Conservation (phyloP, 2,113 vertebrate species). For the Columba livia region DNA sequence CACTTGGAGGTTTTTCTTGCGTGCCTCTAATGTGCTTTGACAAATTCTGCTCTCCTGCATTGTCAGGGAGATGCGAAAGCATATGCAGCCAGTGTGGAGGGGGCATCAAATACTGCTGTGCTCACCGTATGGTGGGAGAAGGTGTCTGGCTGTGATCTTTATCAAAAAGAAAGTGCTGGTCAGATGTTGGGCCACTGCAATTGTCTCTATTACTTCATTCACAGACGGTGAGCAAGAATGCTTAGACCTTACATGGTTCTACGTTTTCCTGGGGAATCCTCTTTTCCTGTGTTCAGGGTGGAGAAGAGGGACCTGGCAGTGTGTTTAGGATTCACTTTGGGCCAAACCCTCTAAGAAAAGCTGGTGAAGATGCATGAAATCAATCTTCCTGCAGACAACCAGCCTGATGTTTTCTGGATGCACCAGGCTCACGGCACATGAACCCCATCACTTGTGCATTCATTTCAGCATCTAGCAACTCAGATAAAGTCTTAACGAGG, state of each 20-base stretch:
- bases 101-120: neutral
- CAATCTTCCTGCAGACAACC: fast-evolving
- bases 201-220: neutral
- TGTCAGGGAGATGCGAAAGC: neutral
- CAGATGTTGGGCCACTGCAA: neutral
- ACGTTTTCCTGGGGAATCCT: neutral
- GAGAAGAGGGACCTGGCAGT: neutral
- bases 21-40: neutral
- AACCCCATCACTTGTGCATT: neutral
- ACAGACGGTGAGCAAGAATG: neutral
- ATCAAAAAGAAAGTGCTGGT: neutral
- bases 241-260: neutral
- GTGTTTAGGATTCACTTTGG: neutral
- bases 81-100: neutral
- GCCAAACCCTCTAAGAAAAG: neutral
- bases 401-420: neutral
- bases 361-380: neutral
- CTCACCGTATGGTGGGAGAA: neutral
- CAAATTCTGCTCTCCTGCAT: neutral
- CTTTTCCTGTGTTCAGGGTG: neutral
- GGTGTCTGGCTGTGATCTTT: neutral
- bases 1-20: neutral
- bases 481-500: neutral
- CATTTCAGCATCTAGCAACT: neutral
- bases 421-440: neutral